Base-by-base conservation (phyloP, 2,113 vertebrate species). In the Salvelinus namaycush region DNA sequence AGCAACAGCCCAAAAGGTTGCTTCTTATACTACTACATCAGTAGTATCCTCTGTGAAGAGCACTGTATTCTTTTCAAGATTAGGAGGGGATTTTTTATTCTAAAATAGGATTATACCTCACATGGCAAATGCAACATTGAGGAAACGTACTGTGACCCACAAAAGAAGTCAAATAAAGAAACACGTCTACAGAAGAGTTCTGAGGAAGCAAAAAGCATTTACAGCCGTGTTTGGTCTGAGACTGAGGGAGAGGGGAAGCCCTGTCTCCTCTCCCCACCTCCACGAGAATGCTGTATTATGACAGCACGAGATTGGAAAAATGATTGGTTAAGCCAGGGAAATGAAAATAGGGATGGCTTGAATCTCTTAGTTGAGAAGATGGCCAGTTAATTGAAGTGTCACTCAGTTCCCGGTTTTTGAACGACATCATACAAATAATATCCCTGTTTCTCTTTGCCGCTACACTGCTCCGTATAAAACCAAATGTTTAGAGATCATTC, bases 341-440 rank as follows among this genome's bases (percentile, higher is more conserved):
- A 87, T 82, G 79, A 44, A 44, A 12, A 44, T 12, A 88, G 87
- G 83, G 44, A 72, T n/a, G 54, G 77, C 78, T 83, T 81, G 83
- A 86, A 81, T 44, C 49, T 85, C 89, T 88, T 87, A 78, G 83
- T 77, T 82, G 83, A 81, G 87, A 88, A 89, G 90, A 90, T 78
- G 74, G 79, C 70, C 67, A 90, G 87, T 91, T 90, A 91, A 92
- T 92, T 91, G 84, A 91, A 89, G 89, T 92, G 90, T 92, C 91
- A 90, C 89, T 92, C 70, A 60, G 70, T 86, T 76, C 77, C 1
- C 26, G 1, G 3, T 29, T 83, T 90, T 86, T 90, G 88, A 92
- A 89, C 88, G 91, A 91, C 88, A 74, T 78, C 44, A 75, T 85
- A 89, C 84, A 91, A 89, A 89, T 88, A 90, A 85, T 84, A 86